These are phyloP conservation scores for Oceanodroma tethys DNA, from an alignment of 2,113 vertebrate species.

Conservation along the genomic window DNA sequence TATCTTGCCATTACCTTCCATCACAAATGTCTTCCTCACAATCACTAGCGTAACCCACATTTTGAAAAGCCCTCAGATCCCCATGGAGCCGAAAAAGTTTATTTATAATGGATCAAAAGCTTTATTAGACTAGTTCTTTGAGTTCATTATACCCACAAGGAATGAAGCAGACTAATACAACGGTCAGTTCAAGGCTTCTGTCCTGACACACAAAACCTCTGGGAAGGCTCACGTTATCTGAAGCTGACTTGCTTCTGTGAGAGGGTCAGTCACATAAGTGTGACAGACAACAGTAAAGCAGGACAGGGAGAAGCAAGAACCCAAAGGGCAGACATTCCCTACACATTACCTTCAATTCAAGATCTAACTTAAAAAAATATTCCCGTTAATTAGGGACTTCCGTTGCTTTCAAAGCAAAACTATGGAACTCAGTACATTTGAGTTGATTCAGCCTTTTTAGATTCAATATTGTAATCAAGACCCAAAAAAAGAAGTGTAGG, in stretches of 20 bases:
- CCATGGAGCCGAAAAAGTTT: not conserved
- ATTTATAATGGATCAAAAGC: conserved; percentile 2
- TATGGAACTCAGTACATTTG: not conserved
- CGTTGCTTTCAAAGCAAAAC: not conserved
- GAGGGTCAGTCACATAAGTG: not conserved
- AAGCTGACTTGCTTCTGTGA: not conserved
- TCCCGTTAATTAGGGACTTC: not conserved
- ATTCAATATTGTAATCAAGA: not conserved
- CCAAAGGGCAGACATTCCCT: not conserved
- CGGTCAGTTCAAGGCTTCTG: not conserved
- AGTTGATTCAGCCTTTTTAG: not conserved
- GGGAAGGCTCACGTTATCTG: not conserved
- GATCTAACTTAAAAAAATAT: not conserved
- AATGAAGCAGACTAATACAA: not conserved
- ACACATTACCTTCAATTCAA: not conserved
- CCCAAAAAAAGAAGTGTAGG: not conserved
- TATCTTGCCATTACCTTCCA: not conserved
- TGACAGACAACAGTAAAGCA: not conserved
- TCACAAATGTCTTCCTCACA: not conserved
- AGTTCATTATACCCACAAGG: not conserved
- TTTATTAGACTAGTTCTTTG: not conserved
- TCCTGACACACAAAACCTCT: not conserved
- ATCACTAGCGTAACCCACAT: not conserved
- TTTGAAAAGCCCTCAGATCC: not conserved
- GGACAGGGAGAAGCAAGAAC: not conserved